Percentiles rank a stretch among this genome's conserved stretches.
Evolutionary conservation across 2,888 invertebrate species (phyloP).

Genomic region (Lycocerus yunnanus): DNA sequence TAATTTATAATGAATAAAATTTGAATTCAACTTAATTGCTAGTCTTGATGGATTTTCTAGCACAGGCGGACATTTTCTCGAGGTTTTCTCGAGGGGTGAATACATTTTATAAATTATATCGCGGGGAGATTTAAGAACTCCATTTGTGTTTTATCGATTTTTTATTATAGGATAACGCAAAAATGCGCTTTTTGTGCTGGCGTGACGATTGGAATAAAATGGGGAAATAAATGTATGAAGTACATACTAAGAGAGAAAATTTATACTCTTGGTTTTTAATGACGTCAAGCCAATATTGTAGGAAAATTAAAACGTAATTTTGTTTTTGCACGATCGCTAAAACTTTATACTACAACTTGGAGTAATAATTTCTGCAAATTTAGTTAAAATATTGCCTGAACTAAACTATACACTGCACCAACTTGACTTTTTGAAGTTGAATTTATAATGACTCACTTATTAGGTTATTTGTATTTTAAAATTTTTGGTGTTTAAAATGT

Average conservation of each 20-base stretch:
- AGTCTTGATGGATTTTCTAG: conserved; percentile 56
- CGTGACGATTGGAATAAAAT: background rate
- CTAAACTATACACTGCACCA: conserved; percentile 19
- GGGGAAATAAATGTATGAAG: background rate
- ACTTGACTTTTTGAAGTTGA: conserved; percentile 19
- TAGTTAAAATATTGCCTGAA: conserved; percentile 24
- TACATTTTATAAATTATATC: conserved; percentile 47
- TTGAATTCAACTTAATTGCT: conserved; percentile 58
- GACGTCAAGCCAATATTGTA: conserved; percentile 29
- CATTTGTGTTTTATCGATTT: conserved; percentile 54
- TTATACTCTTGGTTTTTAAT: conserved; percentile 28
- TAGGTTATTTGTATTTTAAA: background rate
- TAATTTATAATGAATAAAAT: conserved; percentile 59
- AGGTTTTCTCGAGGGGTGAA: conserved; percentile 49
- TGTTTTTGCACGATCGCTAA: conserved; percentile 32
- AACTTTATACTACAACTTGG: conserved; percentile 22
- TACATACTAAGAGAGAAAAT: background rate
- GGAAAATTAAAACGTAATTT: conserved; percentile 35
- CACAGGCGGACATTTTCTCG: conserved; percentile 49
- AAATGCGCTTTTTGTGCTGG: background rate
- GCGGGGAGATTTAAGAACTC: conserved; percentile 51
- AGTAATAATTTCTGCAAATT: conserved; percentile 31
- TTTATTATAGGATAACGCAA: conserved; percentile 39
- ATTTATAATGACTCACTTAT: conserved; percentile 10
- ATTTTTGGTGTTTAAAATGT: background rate